Percentiles rank a stretch among this genome's conserved stretches.
Conservation (phyloP, 2,797 vertebrate genomes). For the Carapus acus region DNA sequence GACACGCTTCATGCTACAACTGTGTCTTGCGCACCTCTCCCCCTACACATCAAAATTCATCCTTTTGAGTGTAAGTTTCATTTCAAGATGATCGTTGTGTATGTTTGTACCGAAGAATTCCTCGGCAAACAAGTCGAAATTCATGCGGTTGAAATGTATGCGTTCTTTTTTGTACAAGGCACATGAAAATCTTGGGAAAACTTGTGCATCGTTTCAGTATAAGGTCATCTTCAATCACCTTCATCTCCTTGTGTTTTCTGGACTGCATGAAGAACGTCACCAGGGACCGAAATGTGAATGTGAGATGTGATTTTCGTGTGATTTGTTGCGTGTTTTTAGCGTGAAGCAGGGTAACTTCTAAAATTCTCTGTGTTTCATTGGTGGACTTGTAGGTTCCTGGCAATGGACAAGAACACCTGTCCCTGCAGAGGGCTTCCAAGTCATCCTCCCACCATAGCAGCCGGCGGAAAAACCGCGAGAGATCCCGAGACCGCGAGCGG, state of each 20-base stretch:
- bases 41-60: slow-evolving; percentile 16
- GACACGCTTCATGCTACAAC: slow-evolving; percentile 26
- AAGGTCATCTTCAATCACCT: slow-evolving; percentile 31
- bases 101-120: neutral
- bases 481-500: slow-evolving; percentile 74
- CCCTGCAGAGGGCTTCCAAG: slow-evolving; percentile 84
- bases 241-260: slow-evolving; percentile 30
- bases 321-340: slow-evolving; percentile 8
- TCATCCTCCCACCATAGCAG: slow-evolving; percentile 85
- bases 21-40: slow-evolving; percentile 27
- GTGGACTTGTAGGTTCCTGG: slow-evolving; percentile 76
- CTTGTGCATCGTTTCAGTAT: slow-evolving; percentile 17
- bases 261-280: slow-evolving; percentile 25
- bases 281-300: slow-evolving; percentile 14
- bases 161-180: neutral
- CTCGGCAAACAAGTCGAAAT: neutral
- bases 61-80: slow-evolving; percentile 3
- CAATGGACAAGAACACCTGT: slow-evolving; percentile 88
- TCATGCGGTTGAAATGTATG: neutral
- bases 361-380: slow-evolving; percentile 4
- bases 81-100: neutral
- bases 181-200: neutral
- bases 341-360: neutral
- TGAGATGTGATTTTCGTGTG: neutral
- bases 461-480: slow-evolving; percentile 90